Conservation (phyloP, 2,797 vertebrate genomes). For the Malacoctenus gilli region DNA sequence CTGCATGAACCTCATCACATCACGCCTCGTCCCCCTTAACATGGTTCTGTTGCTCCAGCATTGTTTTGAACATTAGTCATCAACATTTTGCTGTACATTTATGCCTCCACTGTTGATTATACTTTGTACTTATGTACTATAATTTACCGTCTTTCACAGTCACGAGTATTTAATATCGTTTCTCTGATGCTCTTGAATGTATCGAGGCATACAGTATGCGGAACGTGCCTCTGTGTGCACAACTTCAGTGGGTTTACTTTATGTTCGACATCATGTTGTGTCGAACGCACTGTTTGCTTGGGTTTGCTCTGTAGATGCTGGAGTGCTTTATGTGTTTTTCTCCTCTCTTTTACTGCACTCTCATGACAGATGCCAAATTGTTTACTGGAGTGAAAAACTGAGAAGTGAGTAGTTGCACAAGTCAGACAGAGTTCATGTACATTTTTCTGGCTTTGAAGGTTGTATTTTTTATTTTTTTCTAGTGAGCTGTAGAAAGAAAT, state of each 20-base stretch:
- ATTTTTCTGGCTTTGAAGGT: conserved; percentile 53
- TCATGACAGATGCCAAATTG: conserved; percentile 56
- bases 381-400: conserved; percentile 42
- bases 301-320: conserved; percentile 19
- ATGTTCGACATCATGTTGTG: conserved; percentile 25
- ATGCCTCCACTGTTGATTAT: too few relatives aligned
- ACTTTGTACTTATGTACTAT: too few relatives aligned
- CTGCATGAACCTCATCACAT: too few relatives aligned
- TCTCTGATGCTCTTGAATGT: too few relatives aligned
- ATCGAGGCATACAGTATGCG: conserved; percentile 8
- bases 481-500: conserved; percentile 23
- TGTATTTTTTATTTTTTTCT: conserved; percentile 46
- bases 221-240: conserved; percentile 16
- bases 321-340: conserved; percentile 30
- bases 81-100: too few relatives aligned
- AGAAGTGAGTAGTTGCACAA: conserved; percentile 47
- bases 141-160: too few relatives aligned
- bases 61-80: too few relatives aligned
- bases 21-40: too few relatives aligned
- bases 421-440: conserved; percentile 67
- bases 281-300: conserved; percentile 9
- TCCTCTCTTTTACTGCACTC: conserved; percentile 9
- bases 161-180: too few relatives aligned
- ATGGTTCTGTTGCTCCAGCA: too few relatives aligned
- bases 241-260: conserved; percentile 18